phyloP scores from a whole-genome alignment of 1,140 invertebrate species.

The Drosophila azteca region DNA sequence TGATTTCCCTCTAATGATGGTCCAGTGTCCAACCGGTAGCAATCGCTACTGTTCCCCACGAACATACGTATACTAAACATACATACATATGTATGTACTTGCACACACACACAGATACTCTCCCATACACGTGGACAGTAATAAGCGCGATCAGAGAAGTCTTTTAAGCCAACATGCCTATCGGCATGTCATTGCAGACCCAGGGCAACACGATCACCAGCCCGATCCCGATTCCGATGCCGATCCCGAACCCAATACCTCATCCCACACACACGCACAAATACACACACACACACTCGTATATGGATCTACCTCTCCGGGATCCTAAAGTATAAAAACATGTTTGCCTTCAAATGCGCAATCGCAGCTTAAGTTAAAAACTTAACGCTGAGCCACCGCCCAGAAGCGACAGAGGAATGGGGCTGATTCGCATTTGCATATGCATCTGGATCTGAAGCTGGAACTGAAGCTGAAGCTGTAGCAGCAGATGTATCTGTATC shows the following conservation, averaged over 20 bases:
- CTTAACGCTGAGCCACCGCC: slow-evolving; percentile 74
- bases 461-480: neutral
- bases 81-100: too few species aligned
- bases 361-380: slow-evolving; percentile 77
- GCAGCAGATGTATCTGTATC: slow-evolving; percentile 2
- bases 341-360: slow-evolving; percentile 83
- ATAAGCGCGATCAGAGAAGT: slow-evolving; percentile 83
- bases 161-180: slow-evolving; percentile 82
- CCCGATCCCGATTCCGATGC: too few species aligned
- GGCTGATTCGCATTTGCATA: slow-evolving; percentile 63
- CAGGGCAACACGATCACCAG: neutral
- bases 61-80: too few species aligned
- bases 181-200: slow-evolving; percentile 71
- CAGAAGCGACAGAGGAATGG: slow-evolving; percentile 67
- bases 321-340: slow-evolving; percentile 81
- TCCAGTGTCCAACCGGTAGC: slow-evolving; percentile 42
- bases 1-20: slow-evolving; percentile 9
- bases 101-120: too few species aligned
- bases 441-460: slow-evolving; percentile 18
- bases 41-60: slow-evolving; percentile 43
- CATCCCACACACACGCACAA: slow-evolving; percentile 20
- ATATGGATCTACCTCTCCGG: slow-evolving; percentile 36
- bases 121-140: slow-evolving; percentile 4
- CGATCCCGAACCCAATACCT: slow-evolving; percentile 1
- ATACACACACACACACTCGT: neutral